Evolutionary conservation across 2,797 vertebrate species (phyloP).

Genomic region (Petrocephalus schoutedeni): DNA sequence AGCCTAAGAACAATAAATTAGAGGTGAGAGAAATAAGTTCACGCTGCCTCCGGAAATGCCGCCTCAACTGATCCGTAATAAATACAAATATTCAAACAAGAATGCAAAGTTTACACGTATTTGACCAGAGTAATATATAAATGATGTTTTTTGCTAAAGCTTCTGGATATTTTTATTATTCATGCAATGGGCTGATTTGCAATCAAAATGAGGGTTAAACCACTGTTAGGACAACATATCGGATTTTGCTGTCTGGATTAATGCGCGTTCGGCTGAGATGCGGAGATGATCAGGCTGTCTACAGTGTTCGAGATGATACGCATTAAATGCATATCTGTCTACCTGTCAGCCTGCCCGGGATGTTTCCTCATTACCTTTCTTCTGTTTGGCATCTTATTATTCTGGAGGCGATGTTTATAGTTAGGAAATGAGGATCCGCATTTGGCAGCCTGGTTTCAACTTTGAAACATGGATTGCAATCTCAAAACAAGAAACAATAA

Average conservation of each 20-base stretch:
- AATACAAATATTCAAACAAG: background rate
- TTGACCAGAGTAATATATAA: background rate
- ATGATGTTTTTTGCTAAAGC: background rate
- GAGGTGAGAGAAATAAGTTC: background rate
- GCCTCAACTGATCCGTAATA: background rate
- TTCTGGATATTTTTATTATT: background rate
- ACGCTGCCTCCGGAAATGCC: background rate
- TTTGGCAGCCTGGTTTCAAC: background rate
- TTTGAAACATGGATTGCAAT: background rate
- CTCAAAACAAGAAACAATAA: background rate
- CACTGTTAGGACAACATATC: background rate
- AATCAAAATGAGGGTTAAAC: background rate
- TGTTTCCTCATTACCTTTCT: background rate
- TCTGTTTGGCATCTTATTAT: background rate
- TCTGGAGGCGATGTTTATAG: background rate
- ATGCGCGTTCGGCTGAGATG: background rate
- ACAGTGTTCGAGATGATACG: background rate
- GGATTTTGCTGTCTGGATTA: background rate
- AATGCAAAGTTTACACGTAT: background rate
- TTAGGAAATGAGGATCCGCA: background rate
- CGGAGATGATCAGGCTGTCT: conserved; percentile 1
- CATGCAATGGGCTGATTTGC: background rate
- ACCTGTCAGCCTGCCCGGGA: background rate
- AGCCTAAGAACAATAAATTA: background rate
- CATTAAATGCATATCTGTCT: background rate